Conservation (phyloP, 2,888 invertebrate genomes). For the Hyles lineata region DNA sequence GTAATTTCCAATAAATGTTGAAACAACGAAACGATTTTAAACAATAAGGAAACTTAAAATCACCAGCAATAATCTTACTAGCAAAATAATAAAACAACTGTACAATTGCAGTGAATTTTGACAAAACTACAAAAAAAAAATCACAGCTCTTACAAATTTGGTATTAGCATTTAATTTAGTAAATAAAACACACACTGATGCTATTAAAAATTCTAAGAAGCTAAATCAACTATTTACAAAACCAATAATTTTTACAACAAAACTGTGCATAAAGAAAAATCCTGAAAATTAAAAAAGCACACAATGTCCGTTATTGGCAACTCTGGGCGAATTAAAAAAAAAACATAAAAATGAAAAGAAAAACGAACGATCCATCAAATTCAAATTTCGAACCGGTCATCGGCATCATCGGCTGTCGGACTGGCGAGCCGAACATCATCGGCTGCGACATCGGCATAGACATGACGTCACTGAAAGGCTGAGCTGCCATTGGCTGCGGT, state of each 20-base stretch:
- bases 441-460: slow-evolving; percentile 70
- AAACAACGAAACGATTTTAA: background rate
- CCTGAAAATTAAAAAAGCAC: slow-evolving; percentile 25
- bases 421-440: slow-evolving; percentile 78
- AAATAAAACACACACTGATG: slow-evolving; percentile 34
- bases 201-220: slow-evolving; percentile 38
- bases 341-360: slow-evolving; percentile 49
- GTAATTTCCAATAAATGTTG: background rate
- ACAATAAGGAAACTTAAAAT: background rate
- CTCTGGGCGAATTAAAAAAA: slow-evolving; percentile 46
- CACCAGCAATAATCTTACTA: background rate
- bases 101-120: background rate
- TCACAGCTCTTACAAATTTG: slow-evolving; percentile 28
- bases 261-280: slow-evolving; percentile 41
- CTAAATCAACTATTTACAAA: slow-evolving; percentile 43
- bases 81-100: background rate
- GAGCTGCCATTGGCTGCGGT: slow-evolving; percentile 69
- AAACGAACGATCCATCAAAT: slow-evolving; percentile 64
- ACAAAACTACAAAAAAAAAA: slow-evolving; percentile 7
- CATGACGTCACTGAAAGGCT: slow-evolving; percentile 73
- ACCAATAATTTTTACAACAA: slow-evolving; percentile 41
- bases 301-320: slow-evolving; percentile 37
- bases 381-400: slow-evolving; percentile 80
- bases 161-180: slow-evolving; percentile 31
- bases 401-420: slow-evolving; percentile 76